These are phyloP conservation scores for Mustelus asterias DNA, from an alignment of 2,113 vertebrate genomes.

Conservation along the genomic window DNA sequence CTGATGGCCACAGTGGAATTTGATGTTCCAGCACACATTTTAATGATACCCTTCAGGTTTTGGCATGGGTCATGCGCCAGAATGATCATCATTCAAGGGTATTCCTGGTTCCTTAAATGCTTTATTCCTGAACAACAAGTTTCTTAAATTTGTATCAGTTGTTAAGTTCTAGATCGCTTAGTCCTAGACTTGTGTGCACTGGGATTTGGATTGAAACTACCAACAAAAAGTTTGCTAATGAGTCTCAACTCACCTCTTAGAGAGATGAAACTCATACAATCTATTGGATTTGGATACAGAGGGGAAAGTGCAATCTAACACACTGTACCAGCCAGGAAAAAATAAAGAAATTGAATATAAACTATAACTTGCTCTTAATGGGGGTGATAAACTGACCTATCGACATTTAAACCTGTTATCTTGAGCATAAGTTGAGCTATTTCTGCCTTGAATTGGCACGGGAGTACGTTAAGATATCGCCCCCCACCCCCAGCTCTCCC, in stretches of 20 bases:
- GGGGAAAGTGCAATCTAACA: conserved; percentile 14
- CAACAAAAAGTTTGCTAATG: background rate
- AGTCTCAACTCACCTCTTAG: background rate
- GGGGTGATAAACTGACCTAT: conserved; percentile 13
- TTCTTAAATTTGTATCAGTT: background rate
- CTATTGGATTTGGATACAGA: background rate
- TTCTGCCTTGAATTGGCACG: background rate
- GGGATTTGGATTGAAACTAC: background rate
- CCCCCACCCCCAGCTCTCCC: too few species aligned
- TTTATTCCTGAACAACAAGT: background rate
- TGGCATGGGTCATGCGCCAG: background rate
- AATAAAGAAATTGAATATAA: background rate
- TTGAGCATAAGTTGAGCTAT: background rate
- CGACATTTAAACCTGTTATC: background rate
- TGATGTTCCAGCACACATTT: background rate
- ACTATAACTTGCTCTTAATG: background rate
- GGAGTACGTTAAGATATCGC: background rate
- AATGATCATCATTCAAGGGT: background rate
- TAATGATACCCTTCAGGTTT: background rate
- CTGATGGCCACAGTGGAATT: background rate
- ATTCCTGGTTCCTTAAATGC: background rate
- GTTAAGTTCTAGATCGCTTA: background rate
- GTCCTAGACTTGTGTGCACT: background rate
- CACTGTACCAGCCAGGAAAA: conserved; percentile 8
- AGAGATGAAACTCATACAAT: background rate